These are phyloP conservation scores for Sebastes vulpes DNA, from an alignment of 2,797 vertebrate species.

Conservation along the genomic window DNA sequence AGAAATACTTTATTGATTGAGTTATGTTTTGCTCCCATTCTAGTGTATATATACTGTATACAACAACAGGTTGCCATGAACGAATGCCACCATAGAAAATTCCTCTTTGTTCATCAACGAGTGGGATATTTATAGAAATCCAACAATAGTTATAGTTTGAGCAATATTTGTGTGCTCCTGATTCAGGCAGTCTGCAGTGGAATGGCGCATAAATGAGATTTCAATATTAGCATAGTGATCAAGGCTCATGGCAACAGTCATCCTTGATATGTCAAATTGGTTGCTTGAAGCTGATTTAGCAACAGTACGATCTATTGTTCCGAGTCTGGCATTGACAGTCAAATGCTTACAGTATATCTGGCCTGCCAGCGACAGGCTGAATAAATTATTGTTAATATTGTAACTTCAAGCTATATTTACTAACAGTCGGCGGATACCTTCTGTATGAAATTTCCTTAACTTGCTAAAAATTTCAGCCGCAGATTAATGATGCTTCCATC, in stretches of 20 bases:
- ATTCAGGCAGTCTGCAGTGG: background rate
- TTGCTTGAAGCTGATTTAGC: conserved; percentile 25
- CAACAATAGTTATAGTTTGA: background rate
- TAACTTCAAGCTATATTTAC: background rate
- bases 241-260: conserved; percentile 16
- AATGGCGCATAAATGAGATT: conserved; percentile 1
- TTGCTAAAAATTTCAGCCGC: background rate
- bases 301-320: background rate
- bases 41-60: too few species aligned
- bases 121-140: background rate
- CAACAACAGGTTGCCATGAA: too few species aligned
- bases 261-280: conserved; percentile 29
- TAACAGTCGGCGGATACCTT: background rate
- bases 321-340: conserved; percentile 13
- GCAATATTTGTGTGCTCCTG: background rate
- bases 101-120: too few species aligned
- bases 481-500: background rate
- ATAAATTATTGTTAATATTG: conserved; percentile 1
- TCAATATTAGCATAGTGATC: conserved; percentile 25
- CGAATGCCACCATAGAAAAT: too few species aligned
- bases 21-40: too few species aligned
- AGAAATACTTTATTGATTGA: too few species aligned
- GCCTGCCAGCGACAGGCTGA: background rate
- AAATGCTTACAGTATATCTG: conserved; percentile 8
- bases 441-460: background rate